A percentile compares a stretch with the other conserved stretches of the same genome.
Conservation (phyloP, 2,113 vertebrate genomes). For the crab-eating macaque (Macaca fascicularis) region T2T-MFA8v1.1 NC_088380.1:8617001-8617500, state of each 20-base stretch:
- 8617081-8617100: not conserved
- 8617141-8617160: not conserved
- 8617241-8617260: not conserved
- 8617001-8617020: not conserved
- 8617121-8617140: not conserved
- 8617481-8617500: rapidly evolving
- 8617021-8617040: not conserved
- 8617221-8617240: not conserved
- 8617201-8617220: not conserved
- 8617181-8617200: not conserved
- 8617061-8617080: not conserved
- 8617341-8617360: not conserved
- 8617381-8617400: not conserved
- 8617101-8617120: not conserved
- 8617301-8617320: not conserved
- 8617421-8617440: not conserved
- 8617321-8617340: no score
- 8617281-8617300: not conserved
- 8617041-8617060: not conserved
- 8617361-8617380: not conserved
- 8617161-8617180: not conserved
- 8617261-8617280: not conserved
- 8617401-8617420: no score
- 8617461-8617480: rapidly evolving
- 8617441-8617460: no score